phyloP scores from a whole-genome alignment of 2,888 invertebrate species.

The Caenorhabditis sp. region DNA sequence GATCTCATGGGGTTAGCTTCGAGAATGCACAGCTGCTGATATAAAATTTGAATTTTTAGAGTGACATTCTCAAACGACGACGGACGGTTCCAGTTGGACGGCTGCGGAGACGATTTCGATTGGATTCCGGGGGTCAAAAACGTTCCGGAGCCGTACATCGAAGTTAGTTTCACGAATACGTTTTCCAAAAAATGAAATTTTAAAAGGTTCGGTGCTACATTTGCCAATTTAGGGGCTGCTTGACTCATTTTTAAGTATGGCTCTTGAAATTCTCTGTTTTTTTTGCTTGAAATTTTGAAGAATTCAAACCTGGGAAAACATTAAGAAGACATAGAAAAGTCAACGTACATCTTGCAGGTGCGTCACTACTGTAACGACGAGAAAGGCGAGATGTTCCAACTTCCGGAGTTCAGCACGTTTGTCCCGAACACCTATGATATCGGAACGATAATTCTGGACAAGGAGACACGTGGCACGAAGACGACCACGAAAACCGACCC shows the following conservation, averaged over 20 bases:
- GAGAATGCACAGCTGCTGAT: neutral
- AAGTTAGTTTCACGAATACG: conserved; percentile 38
- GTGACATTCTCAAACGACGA: conserved; percentile 77
- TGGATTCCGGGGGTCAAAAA: conserved; percentile 77
- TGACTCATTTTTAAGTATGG: too few relatives aligned
- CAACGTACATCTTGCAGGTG: conserved; percentile 53
- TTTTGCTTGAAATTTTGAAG: too few relatives aligned
- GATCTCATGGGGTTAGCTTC: conserved; percentile 77
- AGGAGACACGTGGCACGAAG: conserved; percentile 45
- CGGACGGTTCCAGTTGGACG: conserved; percentile 76
- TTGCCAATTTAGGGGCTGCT: too few relatives aligned
- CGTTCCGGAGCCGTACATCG: conserved; percentile 69
- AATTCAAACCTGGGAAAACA: too few relatives aligned
- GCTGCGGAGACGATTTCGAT: conserved; percentile 77
- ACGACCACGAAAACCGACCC: conserved; percentile 32
- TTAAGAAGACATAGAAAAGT: too few relatives aligned
- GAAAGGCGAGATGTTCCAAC: conserved; percentile 73
- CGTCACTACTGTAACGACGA: conserved; percentile 77
- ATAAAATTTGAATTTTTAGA: conserved; percentile 51
- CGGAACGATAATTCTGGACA: conserved; percentile 72
- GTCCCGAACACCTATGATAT: conserved; percentile 75
- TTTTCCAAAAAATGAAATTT: neutral
- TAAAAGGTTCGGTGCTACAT: too few relatives aligned
- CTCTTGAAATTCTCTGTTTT: too few relatives aligned
- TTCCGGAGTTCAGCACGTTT: conserved; percentile 68